phyloP scores from a whole-genome alignment of 2,113 vertebrate genomes.

The Caranx ignobilis region DNA sequence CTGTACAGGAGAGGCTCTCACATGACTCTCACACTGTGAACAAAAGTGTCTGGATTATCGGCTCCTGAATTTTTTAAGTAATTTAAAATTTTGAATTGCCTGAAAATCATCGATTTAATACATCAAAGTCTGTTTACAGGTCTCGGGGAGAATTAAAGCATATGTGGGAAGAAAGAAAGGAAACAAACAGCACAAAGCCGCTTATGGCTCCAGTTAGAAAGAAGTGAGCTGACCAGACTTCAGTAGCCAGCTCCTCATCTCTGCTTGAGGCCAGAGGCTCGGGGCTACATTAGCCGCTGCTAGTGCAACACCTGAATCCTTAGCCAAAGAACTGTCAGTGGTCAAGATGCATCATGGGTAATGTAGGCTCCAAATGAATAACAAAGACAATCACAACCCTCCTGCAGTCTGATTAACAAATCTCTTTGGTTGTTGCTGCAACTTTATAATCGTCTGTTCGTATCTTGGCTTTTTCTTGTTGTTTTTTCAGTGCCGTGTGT shows the following conservation, averaged over 20 bases:
- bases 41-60: not conserved
- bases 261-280: slow-evolving; percentile 4
- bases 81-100: not conserved
- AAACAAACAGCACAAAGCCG: not conserved
- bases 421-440: not conserved
- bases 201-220: slow-evolving; percentile 17
- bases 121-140: slow-evolving; percentile 8
- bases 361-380: slow-evolving; percentile 5
- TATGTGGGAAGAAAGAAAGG: not conserved
- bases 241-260: slow-evolving; percentile 9
- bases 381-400: not conserved
- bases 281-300: slow-evolving; percentile 9
- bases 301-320: not conserved
- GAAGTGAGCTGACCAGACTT: slow-evolving; percentile 12
- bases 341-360: slow-evolving; percentile 30
- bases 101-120: not conserved
- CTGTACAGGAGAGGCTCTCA: no score
- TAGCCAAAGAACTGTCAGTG: not conserved
- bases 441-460: not conserved
- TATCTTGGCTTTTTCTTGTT: slow-evolving; percentile 1
- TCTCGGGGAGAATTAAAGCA: not conserved
- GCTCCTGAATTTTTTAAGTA: not conserved
- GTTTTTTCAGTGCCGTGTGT: slow-evolving; percentile 4
- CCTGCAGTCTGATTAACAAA: not conserved
- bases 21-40: not conserved